phyloP scores from a whole-genome alignment of 2,888 invertebrate genomes.

The Hydraecia micacea region DNA sequence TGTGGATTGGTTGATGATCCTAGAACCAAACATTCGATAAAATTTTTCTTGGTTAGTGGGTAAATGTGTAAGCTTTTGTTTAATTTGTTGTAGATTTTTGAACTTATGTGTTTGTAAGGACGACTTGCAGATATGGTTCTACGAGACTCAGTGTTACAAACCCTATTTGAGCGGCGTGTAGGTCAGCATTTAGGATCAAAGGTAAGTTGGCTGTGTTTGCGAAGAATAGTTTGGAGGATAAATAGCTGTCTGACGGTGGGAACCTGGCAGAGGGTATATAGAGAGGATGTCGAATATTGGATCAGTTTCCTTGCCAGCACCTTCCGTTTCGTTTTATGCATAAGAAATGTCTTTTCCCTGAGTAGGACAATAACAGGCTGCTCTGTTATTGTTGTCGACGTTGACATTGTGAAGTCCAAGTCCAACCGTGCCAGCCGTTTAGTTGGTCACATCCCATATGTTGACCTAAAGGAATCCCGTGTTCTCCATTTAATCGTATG shows the following conservation, averaged over 20 bases:
- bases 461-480: not conserved
- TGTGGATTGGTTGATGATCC: too few species aligned
- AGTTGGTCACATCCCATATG: not conserved
- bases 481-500: not conserved
- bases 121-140: too few species aligned
- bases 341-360: not conserved
- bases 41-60: too few species aligned
- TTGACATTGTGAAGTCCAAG: not conserved
- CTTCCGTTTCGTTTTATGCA: not conserved
- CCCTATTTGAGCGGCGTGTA: too few species aligned
- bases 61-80: too few species aligned
- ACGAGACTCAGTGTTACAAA: too few species aligned
- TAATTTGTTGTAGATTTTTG: too few species aligned
- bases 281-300: not conserved
- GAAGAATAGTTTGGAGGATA: not conserved
- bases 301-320: not conserved
- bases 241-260: not conserved
- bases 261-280: not conserved
- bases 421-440: too few species aligned
- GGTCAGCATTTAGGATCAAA: not conserved
- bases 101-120: too few species aligned
- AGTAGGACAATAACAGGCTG: not conserved
- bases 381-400: not conserved
- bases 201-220: not conserved
- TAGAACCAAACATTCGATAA: too few species aligned